Base-by-base conservation (phyloP, 1,140 invertebrate species). In the Thalassaphorura encarpata region DNA sequence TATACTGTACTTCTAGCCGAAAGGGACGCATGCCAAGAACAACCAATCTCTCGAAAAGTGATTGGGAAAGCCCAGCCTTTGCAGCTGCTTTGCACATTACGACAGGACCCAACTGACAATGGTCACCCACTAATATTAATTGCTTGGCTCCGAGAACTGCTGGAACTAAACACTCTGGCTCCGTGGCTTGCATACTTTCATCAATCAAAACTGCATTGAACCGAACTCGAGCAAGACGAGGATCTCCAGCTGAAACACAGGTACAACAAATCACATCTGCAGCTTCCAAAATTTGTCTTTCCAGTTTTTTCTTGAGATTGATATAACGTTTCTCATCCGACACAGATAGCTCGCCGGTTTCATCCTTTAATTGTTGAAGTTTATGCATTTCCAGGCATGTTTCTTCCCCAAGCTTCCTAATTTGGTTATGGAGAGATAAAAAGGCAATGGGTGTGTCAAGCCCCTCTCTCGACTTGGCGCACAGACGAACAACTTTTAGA, bases 41-140 rank as follows among this genome's bases (percentile, higher is more conserved):
- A 0, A 99, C 96, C 0, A 99, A 75, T 16, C 97, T 77, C 70
- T 99, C 97, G 73, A 99, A 99, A 5, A 99, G 76, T 16, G 93
- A 97, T 70, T 99, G 95, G 0, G 91, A 94, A 1, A 99, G 78
- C 0, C 97, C 97, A 24, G 96, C 95, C 50, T 88, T 80, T 0
- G 94, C 92, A 0, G 97, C 95, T 71, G 98, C 97, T 71, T 99
- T 99, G 73, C 95, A 99, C 94, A 99, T 99, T 0, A 98, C 94
- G 0, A 98, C 94, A 0, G 95, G 95, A 0, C 95, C 94, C 26
- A 99, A 76, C 73, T 99, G 96, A 67, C 97, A 99, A 71, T 99
- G 97, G 76, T 99, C 96, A 1, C 97, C 95, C 1, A 99, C 95
- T 0, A 99, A 78, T 54, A 98, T 94, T 0, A 98, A 75, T 71